A percentile compares a stretch with the other conserved stretches of the same genome.
phyloP scores from a whole-genome alignment of 1,140 invertebrate genomes.

The Parapsyche elsis region DNA sequence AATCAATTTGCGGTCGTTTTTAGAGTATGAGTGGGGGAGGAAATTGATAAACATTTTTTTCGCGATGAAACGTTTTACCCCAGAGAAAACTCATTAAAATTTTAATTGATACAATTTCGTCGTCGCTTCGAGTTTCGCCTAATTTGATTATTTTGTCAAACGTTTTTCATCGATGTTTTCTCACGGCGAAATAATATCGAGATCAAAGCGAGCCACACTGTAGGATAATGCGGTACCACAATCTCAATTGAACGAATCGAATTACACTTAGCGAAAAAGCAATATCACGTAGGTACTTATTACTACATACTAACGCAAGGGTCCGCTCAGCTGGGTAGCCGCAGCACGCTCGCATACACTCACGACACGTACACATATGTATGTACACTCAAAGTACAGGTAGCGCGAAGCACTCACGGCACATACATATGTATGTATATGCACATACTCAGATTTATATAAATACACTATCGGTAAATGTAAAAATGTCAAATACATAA shows the following conservation, averaged over 20 bases:
- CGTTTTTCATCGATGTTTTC: constrained; percentile 19
- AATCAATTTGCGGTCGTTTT: background rate
- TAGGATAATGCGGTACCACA: background rate
- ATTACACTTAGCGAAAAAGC: too few relatives aligned
- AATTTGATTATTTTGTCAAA: constrained; percentile 30
- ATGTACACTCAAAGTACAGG: too few relatives aligned
- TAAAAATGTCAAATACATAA: too few relatives aligned
- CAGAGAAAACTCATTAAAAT: constrained; percentile 31
- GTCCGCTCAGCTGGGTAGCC: too few relatives aligned
- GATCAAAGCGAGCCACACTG: background rate
- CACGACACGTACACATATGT: too few relatives aligned
- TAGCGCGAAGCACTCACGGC: too few relatives aligned
- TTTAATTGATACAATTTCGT: constrained; percentile 38
- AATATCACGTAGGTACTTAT: too few relatives aligned
- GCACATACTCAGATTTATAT: background rate
- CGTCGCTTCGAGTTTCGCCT: background rate
- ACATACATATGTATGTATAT: background rate
- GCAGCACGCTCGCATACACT: background rate
- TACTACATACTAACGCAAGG: too few relatives aligned
- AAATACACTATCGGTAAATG: too few relatives aligned
- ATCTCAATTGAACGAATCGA: constrained; percentile 11
- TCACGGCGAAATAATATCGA: constrained; percentile 1
- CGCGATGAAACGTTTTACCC: background rate
- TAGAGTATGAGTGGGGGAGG: background rate
- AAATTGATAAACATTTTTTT: background rate